A percentile compares a stretch with the other conserved stretches of the same genome.
Evolutionary conservation across 1,140 invertebrate species (phyloP).

Genomic region (Tetramorium simillimum): DNA sequence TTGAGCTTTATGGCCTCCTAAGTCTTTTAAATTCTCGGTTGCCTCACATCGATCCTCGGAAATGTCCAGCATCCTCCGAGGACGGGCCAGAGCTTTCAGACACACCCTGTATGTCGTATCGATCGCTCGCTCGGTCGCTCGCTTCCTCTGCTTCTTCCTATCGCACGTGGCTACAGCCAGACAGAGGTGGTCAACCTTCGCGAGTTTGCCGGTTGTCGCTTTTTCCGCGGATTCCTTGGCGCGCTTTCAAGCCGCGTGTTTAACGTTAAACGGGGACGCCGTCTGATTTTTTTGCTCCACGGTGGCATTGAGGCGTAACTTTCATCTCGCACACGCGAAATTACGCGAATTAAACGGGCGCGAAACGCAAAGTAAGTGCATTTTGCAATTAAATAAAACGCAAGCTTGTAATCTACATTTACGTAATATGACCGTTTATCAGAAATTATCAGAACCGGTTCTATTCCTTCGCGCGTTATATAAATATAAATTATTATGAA

Average conservation of each 20-base stretch:
- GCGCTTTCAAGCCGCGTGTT: neutral
- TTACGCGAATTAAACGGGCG: neutral
- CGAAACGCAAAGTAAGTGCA: neutral
- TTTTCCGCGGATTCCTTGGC: constrained; percentile 26
- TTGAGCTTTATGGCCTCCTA: neutral
- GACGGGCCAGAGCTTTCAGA: constrained; percentile 31
- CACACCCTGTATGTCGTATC: constrained; percentile 45
- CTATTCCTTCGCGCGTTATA: neutral
- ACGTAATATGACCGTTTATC: neutral
- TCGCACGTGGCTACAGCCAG: constrained; percentile 27
- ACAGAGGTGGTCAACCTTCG: constrained; percentile 48
- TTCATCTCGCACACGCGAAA: neutral
- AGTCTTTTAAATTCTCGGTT: neutral
- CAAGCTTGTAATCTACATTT: neutral
- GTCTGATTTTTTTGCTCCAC: neutral
- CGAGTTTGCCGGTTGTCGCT: neutral
- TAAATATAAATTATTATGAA: neutral
- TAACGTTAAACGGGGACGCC: neutral
- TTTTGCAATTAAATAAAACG: neutral
- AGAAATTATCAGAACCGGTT: neutral
- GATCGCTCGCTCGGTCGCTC: constrained; percentile 16
- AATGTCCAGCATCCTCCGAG: constrained; percentile 40
- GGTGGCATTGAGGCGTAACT: neutral
- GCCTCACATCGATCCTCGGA: constrained; percentile 24
- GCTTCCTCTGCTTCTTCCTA: constrained; percentile 39